Conservation (phyloP, 35 echinoderm and acorn worm genomes). For the Hemicentrotus pulcherrimus region DNA sequence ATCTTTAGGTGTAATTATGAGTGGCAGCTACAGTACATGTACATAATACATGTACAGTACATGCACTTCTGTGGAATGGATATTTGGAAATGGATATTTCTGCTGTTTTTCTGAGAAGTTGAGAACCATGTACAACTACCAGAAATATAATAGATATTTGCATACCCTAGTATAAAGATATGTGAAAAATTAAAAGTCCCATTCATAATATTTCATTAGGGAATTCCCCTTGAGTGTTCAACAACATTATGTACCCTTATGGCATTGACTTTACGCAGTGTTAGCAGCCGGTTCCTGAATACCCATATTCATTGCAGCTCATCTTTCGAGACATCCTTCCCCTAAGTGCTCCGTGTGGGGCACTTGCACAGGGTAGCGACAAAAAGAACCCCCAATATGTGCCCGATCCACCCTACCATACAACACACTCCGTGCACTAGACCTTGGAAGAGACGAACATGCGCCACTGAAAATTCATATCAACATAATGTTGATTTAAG, state of each 20-base stretch:
- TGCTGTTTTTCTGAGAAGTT: too few species aligned
- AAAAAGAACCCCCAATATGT: not conserved
- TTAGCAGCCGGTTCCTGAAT: not conserved
- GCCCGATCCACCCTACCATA: not conserved
- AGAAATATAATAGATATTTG: too few species aligned
- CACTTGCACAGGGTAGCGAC: not conserved
- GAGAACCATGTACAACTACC: too few species aligned
- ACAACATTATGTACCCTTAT: not conserved
- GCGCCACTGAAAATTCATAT: not conserved
- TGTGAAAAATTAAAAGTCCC: not conserved
- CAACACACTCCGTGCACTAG: not conserved
- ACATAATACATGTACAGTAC: too few species aligned
- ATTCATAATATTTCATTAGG: constrained; percentile 12
- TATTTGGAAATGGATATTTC: too few species aligned
- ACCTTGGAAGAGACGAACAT: not conserved
- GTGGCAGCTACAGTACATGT: too few species aligned
- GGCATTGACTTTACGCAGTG: not conserved
- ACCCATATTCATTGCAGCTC: constrained; percentile 9
- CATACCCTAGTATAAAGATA: not conserved
- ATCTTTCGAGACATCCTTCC: constrained; percentile 1
- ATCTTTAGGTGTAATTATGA: too few species aligned
- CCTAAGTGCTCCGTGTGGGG: not conserved
- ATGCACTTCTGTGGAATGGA: too few species aligned
- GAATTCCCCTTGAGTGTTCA: not conserved
- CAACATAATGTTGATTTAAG: not conserved